Conservation (phyloP, 2,797 vertebrate genomes). For the Crocidura indochinensis region DNA sequence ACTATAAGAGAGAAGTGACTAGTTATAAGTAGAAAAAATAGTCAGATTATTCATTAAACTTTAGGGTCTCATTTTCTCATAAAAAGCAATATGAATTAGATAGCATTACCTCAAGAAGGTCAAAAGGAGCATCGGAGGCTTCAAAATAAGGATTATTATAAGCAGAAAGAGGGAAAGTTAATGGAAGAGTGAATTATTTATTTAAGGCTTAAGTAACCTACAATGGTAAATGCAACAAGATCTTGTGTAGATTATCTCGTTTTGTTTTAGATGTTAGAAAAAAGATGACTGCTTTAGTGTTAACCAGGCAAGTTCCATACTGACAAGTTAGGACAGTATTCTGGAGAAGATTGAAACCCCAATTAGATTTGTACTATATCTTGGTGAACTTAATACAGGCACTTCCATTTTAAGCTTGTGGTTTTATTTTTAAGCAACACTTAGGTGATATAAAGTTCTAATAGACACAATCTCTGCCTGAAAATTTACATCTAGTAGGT, state of each 20-base stretch:
- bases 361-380: too few relatives aligned
- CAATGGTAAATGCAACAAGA: background rate
- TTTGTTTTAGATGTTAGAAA: background rate
- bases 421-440: background rate
- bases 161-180: background rate
- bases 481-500: background rate
- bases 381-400: background rate
- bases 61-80: background rate
- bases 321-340: background rate
- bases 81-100: background rate
- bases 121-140: background rate
- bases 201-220: background rate
- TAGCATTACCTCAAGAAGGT: background rate
- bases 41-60: background rate
- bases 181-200: background rate
- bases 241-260: background rate
- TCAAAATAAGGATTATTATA: background rate
- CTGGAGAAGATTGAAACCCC: background rate
- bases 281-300: background rate
- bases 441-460: slow-evolving; percentile 26
- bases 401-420: background rate
- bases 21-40: background rate
- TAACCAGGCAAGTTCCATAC: background rate
- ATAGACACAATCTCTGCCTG: slow-evolving; percentile 32
- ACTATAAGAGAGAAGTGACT: background rate